Conservation (phyloP, 2,113 vertebrate genomes). For the Pituophis catenifer region DNA sequence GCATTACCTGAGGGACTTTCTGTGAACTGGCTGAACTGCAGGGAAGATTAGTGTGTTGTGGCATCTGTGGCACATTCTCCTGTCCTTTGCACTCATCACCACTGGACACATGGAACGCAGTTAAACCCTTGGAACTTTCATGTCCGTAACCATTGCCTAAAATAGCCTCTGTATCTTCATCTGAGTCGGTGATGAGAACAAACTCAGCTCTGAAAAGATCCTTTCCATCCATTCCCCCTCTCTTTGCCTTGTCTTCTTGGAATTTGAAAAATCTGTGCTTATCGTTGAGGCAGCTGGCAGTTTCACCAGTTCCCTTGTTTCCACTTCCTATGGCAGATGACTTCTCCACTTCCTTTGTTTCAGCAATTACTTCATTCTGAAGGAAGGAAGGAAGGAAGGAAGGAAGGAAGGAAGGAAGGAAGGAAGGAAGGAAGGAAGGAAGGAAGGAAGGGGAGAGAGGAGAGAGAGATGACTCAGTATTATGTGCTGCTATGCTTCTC, state of each 20-base stretch:
- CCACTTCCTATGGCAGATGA: slow-evolving; percentile 33
- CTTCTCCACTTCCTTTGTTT: slow-evolving; percentile 27
- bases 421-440: neutral
- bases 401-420: neutral
- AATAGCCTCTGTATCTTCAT: slow-evolving; percentile 59
- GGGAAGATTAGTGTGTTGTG: neutral
- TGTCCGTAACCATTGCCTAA: slow-evolving; percentile 3
- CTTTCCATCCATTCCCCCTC: slow-evolving; percentile 73
- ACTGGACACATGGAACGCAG: slow-evolving; percentile 32
- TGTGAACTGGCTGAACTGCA: slow-evolving; percentile 38
- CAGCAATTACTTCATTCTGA: slow-evolving; percentile 42
- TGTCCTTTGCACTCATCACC: slow-evolving; percentile 29
- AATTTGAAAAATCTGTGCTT: slow-evolving; percentile 18
- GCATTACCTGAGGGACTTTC: slow-evolving; percentile 29
- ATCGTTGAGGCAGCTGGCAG: neutral
- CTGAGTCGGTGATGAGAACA: slow-evolving; percentile 78
- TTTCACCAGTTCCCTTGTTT: slow-evolving; percentile 21
- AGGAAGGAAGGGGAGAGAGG: neutral
- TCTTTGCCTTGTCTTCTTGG: neutral
- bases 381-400: slow-evolving; percentile 29
- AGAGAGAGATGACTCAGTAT: neutral
- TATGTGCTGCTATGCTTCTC: neutral
- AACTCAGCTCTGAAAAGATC: slow-evolving; percentile 84
- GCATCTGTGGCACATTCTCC: neutral
- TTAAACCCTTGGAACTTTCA: slow-evolving; percentile 51